Evolutionary conservation across 1,140 invertebrate species (phyloP), one percentile per base, ranked within the genome.

Genomic region (Sarcophaga peregrina): DNA sequence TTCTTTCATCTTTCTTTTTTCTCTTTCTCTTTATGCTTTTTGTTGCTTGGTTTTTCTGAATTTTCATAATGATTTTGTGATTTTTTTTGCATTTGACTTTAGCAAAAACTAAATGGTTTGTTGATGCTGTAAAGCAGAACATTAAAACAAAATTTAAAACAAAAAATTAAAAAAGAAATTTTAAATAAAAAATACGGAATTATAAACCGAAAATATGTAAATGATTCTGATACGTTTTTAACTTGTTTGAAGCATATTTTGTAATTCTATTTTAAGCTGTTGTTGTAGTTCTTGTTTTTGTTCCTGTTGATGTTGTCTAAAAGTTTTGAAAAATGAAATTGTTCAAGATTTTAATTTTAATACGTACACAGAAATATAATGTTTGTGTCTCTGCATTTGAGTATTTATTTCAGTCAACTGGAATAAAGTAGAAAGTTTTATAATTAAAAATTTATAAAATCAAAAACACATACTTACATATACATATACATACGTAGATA

Each of bases 371-470:
- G 25, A 4, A 58, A n/a, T n/a, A 68, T 25, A n/a, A 20, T 68
- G n/a, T 25, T 13, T 62, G 15, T 62, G 58, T 62, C 50, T 37
- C 15, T 17, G n/a, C 58, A n/a, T n/a, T 37, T 37, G 25, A 37
- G 58, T 62, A n/a, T 62, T 62, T 20, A 20, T 8, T 20, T n/a
- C 8, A 52, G n/a, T 68, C 62, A 68, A 68, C n/a, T 25, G 62
- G 62, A 68, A 68, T 68, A 68, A 68, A 68, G 62, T 68, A 68
- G 17, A 68, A 68, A 68, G 62, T 68, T 68, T 68, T 68, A 68
- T 68, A 68, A 68, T 68, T 68, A 68, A 68, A 68, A 68, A 9
- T 68, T 68, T 68, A 25, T 68, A 58, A 58, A 15, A n/a, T n/a
- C 54, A 58, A n/a, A 58, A 58, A 58, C 54, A 58, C 13, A 58